Percentiles rank a stretch among this genome's conserved stretches.
These are phyloP conservation scores for Carollia perspicillata DNA, from an alignment of 2,113 vertebrate species.

Conservation along the genomic window DNA sequence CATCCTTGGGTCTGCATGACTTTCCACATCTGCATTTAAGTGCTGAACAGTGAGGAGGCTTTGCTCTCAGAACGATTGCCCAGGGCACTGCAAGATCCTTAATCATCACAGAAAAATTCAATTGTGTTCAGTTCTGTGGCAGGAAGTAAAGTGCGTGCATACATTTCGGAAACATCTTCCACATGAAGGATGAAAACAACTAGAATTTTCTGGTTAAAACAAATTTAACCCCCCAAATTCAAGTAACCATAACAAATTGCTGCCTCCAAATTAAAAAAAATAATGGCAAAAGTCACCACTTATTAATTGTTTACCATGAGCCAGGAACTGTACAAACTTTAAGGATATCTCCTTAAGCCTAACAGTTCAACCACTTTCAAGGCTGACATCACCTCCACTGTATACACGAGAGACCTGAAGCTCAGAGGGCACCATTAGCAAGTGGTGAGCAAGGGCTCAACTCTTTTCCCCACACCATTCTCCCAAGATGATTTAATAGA, in stretches of 20 bases:
- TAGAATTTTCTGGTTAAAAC: slow-evolving; percentile 9
- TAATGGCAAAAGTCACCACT: not conserved
- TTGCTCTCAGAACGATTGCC: not conserved
- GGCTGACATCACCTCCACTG: not conserved
- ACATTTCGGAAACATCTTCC: slow-evolving; percentile 20
- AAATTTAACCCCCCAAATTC: not conserved
- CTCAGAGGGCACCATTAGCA: not conserved
- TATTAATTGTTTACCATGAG: not conserved
- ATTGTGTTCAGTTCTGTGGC: not conserved
- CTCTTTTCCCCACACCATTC: not conserved
- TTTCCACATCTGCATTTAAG: not conserved
- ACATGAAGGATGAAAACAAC: not conserved
- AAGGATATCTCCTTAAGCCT: not conserved
- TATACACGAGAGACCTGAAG: not conserved
- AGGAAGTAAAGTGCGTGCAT: not conserved
- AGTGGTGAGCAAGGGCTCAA: not conserved
- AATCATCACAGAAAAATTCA: not conserved
- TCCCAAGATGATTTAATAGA: not conserved
- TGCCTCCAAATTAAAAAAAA: not conserved
- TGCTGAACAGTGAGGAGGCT: not conserved
- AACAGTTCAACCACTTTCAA: not conserved
- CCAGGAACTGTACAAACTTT: not conserved
- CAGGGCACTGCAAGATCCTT: not conserved
- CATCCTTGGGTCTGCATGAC: not conserved
- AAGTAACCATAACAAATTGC: not conserved